A percentile compares a stretch with the other conserved stretches of the same genome.
Conservation (phyloP, 2,888 invertebrate species). For the Brachyptera risi region DNA sequence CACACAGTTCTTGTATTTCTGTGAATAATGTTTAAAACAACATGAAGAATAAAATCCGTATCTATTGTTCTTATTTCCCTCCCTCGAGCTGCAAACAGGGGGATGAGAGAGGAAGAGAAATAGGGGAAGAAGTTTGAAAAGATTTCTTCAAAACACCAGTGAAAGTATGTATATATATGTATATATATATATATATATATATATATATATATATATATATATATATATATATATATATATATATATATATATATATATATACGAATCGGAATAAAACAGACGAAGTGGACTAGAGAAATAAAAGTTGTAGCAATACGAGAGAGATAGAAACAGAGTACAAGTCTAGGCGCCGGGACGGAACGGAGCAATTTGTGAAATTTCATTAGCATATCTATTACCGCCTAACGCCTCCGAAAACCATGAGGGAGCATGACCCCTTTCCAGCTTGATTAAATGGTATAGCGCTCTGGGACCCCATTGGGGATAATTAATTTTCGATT, state of each 20-base stretch:
- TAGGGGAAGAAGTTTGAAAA: conserved; percentile 16
- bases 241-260: too few species aligned
- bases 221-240: too few species aligned
- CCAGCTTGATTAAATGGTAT: conserved; percentile 35
- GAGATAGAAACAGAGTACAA: neutral
- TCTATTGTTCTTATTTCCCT: neutral
- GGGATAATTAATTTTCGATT: conserved; percentile 43
- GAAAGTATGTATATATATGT: conserved; percentile 4
- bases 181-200: too few species aligned
- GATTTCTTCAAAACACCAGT: neutral
- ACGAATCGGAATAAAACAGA: conserved; percentile 8
- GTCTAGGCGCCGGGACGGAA: conserved; percentile 11
- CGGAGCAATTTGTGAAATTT: conserved; percentile 38
- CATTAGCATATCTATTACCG: conserved; percentile 40
- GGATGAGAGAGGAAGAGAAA: conserved; percentile 3
- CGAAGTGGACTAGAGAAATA: neutral
- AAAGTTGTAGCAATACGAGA: neutral
- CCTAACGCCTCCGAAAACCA: conserved; percentile 31
- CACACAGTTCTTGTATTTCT: too few species aligned
- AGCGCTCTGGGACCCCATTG: conserved; percentile 36
- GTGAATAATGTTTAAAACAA: too few species aligned
- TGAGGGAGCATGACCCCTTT: conserved; percentile 30
- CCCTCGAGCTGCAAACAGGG: too few species aligned
- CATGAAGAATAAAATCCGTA: too few species aligned
- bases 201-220: too few species aligned